These are phyloP conservation scores for Apocheima hispidaria DNA, from an alignment of 2,888 invertebrate genomes.

Conservation along the genomic window DNA sequence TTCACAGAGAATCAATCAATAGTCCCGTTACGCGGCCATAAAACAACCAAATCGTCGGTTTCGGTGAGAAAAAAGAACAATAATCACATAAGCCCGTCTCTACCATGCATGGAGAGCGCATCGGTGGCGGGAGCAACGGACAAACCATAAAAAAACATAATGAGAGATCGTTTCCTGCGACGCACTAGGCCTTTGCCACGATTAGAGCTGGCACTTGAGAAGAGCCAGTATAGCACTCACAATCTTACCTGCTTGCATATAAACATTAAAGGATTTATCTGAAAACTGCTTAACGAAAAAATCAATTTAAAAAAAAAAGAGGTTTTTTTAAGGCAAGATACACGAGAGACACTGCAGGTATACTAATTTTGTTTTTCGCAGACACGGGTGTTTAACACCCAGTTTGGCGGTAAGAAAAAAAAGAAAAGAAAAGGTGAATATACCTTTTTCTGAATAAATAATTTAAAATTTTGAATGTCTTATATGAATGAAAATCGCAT, in stretches of 20 bases:
- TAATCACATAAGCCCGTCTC: constrained; percentile 54
- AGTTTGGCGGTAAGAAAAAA: too few relatives aligned
- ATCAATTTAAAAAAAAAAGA: background rate
- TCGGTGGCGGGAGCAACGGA: constrained; percentile 73
- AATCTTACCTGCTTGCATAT: background rate
- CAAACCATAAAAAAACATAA: constrained; percentile 82
- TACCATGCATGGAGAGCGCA: constrained; percentile 55
- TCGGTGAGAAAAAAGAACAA: constrained; percentile 50
- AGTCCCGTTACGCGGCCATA: constrained; percentile 34
- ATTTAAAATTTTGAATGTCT: too few relatives aligned
- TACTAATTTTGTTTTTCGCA: too few relatives aligned
- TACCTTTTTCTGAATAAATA: too few relatives aligned
- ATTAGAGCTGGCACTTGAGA: constrained; percentile 24
- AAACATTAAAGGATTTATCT: background rate
- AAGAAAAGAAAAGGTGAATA: too few relatives aligned
- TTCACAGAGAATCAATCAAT: constrained; percentile 31
- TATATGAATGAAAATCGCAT: too few relatives aligned
- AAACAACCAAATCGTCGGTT: constrained; percentile 46
- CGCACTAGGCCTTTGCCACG: constrained; percentile 55
- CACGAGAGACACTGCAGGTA: too few relatives aligned
- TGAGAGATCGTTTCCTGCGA: constrained; percentile 84
- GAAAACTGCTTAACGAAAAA: background rate
- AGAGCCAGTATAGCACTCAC: background rate
- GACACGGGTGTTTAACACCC: too few relatives aligned
- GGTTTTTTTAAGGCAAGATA: too few relatives aligned